phyloP scores from a whole-genome alignment of 2,888 invertebrate genomes.

The Tetrapedia diversipes region DNA sequence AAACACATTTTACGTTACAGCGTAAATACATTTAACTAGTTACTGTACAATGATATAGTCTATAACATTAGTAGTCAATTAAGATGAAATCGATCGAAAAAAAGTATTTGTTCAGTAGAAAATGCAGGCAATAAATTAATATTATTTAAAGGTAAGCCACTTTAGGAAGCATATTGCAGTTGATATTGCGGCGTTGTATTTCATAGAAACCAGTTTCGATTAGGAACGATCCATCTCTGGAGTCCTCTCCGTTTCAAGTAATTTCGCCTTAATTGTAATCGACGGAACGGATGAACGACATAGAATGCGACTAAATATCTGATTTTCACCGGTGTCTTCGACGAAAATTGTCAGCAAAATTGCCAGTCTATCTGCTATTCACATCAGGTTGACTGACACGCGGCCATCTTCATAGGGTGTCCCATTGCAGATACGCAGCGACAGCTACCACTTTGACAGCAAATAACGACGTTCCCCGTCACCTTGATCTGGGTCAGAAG shows the following conservation, averaged over 20 bases:
- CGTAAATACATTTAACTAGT: no score
- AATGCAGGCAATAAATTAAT: no score
- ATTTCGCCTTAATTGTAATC: constrained; percentile 44
- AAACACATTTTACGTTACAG: no score
- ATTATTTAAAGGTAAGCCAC: no score
- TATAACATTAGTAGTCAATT: no score
- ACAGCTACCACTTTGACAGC: not conserved
- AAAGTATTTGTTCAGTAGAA: no score
- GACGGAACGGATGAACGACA: constrained; percentile 9
- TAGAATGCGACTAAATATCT: constrained; percentile 18
- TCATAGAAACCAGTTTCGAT: constrained; percentile 36
- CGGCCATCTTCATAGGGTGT: constrained; percentile 31
- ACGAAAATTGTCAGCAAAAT: constrained; percentile 46
- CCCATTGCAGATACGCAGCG: constrained; percentile 11
- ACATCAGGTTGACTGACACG: constrained; percentile 19
- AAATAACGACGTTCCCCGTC: not conserved
- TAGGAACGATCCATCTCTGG: constrained; percentile 3
- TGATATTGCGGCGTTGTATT: constrained; percentile 38
- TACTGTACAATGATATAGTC: no score
- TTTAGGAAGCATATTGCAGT: constrained; percentile 34
- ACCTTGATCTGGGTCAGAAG: not conserved
- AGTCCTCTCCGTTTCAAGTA: constrained; percentile 6
- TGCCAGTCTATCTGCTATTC: constrained; percentile 34
- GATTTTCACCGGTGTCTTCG: not conserved
- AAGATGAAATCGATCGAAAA: no score